Conservation (phyloP, 2,797 vertebrate species). For the Artibeus lituratus region DNA sequence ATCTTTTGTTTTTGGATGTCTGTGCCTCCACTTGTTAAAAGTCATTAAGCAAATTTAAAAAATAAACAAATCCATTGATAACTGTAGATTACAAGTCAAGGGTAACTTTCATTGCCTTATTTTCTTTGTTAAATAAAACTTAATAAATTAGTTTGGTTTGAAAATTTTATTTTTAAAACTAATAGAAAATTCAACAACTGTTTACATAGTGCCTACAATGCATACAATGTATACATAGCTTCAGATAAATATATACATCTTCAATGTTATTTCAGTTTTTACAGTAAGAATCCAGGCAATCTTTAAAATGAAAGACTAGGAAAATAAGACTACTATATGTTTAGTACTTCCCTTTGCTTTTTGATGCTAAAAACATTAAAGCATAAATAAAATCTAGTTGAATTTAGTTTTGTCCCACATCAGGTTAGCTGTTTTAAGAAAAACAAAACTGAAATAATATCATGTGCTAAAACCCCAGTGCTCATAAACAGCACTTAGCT, state of each 20-base stretch:
- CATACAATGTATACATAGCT: no score
- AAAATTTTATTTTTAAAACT: constrained; percentile 13
- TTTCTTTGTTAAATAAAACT: not conserved
- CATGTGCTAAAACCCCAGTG: not conserved
- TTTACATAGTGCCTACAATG: not conserved
- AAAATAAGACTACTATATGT: constrained; percentile 15
- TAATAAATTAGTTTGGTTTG: not conserved
- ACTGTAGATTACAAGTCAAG: not conserved
- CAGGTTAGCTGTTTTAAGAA: not conserved
- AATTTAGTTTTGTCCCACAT: not conserved
- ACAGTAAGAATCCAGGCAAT: not conserved
- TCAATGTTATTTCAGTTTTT: not conserved
- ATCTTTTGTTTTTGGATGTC: constrained; percentile 19
- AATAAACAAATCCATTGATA: not conserved
- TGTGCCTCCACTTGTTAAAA: constrained; percentile 58
- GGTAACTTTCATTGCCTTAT: not conserved
- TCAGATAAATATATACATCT: not conserved
- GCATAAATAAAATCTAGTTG: not conserved
- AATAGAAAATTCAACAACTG: not conserved
- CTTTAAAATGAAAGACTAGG: not conserved
- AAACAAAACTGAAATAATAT: constrained; percentile 20
- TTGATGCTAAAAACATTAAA: not conserved
- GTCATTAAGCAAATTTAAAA: not conserved
- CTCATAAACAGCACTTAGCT: constrained; percentile 78
- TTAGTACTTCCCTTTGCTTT: not conserved